These are phyloP conservation scores for Artibeus lituratus DNA, from an alignment of 2,797 vertebrate genomes.

Conservation along the genomic window DNA sequence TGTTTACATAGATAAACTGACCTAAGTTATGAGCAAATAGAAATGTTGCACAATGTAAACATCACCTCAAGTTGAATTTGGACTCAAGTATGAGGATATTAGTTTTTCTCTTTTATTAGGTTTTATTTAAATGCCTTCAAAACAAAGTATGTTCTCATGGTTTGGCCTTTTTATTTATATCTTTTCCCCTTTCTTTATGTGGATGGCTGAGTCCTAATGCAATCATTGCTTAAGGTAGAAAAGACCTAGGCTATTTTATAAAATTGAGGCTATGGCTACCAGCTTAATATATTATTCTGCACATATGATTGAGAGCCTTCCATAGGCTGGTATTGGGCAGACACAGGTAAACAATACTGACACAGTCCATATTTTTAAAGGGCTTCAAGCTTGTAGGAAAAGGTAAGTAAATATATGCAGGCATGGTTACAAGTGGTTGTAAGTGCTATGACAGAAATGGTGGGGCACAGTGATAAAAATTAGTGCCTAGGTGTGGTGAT, in stretches of 20 bases:
- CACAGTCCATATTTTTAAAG: background rate
- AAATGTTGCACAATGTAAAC: background rate
- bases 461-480: background rate
- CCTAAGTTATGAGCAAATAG: background rate
- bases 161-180: background rate
- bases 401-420: background rate
- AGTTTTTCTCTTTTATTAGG: background rate
- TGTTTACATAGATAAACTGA: background rate
- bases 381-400: background rate
- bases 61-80: background rate
- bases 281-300: background rate
- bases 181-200: background rate
- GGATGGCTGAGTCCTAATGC: background rate
- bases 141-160: slow-evolving; percentile 2
- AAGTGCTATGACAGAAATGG: background rate
- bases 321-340: background rate
- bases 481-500: background rate
- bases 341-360: background rate
- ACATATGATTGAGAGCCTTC: background rate
- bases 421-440: background rate
- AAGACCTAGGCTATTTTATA: background rate
- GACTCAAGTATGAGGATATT: background rate
- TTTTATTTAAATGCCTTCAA: background rate
- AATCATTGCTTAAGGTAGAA: background rate
- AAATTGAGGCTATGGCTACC: background rate